Percentiles rank a stretch among this genome's conserved stretches.
These are phyloP conservation scores for Melanotaenia duboulayi DNA, from an alignment of 2,113 vertebrate genomes.

Conservation along the genomic window DNA sequence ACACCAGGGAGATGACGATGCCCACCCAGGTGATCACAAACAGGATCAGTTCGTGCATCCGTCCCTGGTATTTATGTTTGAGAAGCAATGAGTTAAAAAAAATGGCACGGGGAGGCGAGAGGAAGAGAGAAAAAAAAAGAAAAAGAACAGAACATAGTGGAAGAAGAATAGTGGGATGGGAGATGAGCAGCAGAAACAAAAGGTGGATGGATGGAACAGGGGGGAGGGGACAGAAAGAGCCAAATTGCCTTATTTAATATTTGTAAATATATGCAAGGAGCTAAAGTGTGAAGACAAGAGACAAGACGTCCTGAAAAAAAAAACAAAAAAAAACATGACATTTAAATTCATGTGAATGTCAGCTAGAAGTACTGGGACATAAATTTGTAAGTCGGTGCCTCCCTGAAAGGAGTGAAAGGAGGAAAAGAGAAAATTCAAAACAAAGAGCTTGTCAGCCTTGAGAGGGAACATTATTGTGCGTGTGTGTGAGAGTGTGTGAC, in stretches of 20 bases:
- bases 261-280: constrained; percentile 81
- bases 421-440: constrained; percentile 71
- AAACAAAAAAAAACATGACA: constrained; percentile 71
- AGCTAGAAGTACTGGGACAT: constrained; percentile 73
- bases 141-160: constrained; percentile 19
- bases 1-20: constrained; percentile 94
- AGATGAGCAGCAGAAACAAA: constrained; percentile 57
- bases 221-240: constrained; percentile 57
- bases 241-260: constrained; percentile 77
- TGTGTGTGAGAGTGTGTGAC: constrained; percentile 61
- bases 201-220: constrained; percentile 43
- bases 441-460: constrained; percentile 74
- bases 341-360: constrained; percentile 81
- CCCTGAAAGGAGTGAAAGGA: constrained; percentile 60
- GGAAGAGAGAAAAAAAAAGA: constrained; percentile 23
- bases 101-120: not conserved
- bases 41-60: constrained; percentile 91
- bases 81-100: constrained; percentile 2
- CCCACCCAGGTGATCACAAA: constrained; percentile 97
- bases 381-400: constrained; percentile 74
- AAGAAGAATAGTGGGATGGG: constrained; percentile 31
- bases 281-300: constrained; percentile 79
- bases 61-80: constrained; percentile 85
- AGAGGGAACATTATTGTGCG: constrained; percentile 69
- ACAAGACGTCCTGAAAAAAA: constrained; percentile 66